These are phyloP conservation scores for Loriculus beryllinus DNA, from an alignment of 2,797 vertebrate species.

Conservation along the genomic window DNA sequence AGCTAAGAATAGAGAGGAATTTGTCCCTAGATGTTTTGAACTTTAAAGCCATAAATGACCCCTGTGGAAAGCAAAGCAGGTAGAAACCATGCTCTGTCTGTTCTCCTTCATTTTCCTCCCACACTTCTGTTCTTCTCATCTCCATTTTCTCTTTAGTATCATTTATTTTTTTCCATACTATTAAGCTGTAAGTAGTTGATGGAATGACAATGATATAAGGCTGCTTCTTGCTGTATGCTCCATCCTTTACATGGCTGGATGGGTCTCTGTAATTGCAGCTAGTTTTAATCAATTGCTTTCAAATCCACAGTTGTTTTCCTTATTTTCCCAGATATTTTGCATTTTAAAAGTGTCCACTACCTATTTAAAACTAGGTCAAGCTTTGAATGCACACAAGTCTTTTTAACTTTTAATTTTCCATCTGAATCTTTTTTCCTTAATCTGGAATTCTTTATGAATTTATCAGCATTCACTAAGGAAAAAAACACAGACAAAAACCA, in stretches of 20 bases:
- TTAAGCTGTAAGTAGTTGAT: slow-evolving; percentile 32
- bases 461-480: not conserved
- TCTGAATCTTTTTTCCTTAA: slow-evolving; percentile 3
- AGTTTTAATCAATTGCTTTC: slow-evolving; percentile 40
- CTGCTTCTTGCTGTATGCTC: not conserved
- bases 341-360: not conserved
- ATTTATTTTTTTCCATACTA: slow-evolving; percentile 29
- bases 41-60: not conserved
- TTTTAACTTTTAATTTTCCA: slow-evolving; percentile 26
- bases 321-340: not conserved
- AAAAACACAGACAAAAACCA: not conserved
- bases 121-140: not conserved
- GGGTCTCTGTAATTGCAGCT: slow-evolving; percentile 4
- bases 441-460: slow-evolving; percentile 7
- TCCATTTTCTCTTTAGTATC: not conserved
- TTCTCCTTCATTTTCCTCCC: slow-evolving; percentile 36
- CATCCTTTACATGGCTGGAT: slow-evolving; percentile 28
- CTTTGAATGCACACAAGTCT: not conserved
- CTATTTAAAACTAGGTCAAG: not conserved
- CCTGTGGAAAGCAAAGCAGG: not conserved
- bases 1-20: not conserved
- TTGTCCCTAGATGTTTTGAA: not conserved
- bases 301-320: not conserved
- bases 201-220: slow-evolving; percentile 41
- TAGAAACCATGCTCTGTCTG: not conserved